A percentile compares a stretch with the other conserved stretches of the same genome.
These are phyloP conservation scores for Amphimallon solstitiale DNA, from an alignment of 2,888 invertebrate species.

Conservation along the genomic window DNA sequence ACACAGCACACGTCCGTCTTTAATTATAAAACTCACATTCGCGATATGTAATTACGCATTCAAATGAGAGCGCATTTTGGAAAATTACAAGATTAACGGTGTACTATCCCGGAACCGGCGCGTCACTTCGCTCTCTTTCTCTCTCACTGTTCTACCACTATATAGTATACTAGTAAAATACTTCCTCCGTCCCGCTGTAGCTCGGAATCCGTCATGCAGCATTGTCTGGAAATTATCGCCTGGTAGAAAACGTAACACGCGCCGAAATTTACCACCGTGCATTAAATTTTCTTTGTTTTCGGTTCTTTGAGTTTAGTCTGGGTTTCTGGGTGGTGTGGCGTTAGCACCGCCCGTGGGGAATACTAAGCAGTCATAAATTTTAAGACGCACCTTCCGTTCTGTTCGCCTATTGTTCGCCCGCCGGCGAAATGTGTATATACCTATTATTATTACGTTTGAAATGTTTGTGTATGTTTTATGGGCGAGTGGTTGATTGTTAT, in stretches of 20 bases:
- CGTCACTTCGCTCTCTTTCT: neutral
- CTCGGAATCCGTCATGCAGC: constrained; percentile 12
- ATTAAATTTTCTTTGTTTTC: constrained; percentile 13
- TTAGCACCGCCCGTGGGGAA: no score
- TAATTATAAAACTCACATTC: constrained; percentile 38
- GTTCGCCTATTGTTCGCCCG: constrained; percentile 10
- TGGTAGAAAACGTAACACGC: neutral
- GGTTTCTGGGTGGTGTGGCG: neutral
- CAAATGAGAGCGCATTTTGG: constrained; percentile 32
- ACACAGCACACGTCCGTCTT: constrained; percentile 1
- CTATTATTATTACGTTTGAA: constrained; percentile 1
- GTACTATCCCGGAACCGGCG: constrained; percentile 1
- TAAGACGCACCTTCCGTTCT: constrained; percentile 19
- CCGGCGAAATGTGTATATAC: neutral
- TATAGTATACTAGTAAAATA: no score
- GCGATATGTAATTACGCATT: constrained; percentile 38
- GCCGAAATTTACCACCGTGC: neutral
- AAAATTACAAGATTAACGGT: constrained; percentile 39
- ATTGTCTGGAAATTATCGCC: constrained; percentile 26
- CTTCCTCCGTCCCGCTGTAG: neutral
- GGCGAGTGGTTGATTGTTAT: no score
- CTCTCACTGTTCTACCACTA: no score
- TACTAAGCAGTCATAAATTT: constrained; percentile 10
- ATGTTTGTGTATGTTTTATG: neutral
- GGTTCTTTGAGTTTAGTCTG: constrained; percentile 11